These are phyloP conservation scores for Odocoileus hemionus DNA, from an alignment of 2,113 vertebrate genomes.

Conservation along the genomic window DNA sequence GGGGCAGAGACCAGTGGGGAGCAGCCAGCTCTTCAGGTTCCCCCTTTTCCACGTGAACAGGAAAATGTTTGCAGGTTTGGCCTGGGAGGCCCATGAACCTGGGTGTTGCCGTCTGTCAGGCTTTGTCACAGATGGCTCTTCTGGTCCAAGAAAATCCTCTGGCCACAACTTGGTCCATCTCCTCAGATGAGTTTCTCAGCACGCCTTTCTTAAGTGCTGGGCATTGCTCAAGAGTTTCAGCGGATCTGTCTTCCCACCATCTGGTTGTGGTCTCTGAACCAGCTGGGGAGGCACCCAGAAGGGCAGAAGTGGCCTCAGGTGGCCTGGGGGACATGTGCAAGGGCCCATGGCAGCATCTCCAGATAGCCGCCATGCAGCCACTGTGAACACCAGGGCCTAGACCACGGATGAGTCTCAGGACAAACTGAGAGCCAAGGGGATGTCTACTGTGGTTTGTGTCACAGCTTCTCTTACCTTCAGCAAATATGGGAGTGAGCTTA, in stretches of 20 bases:
- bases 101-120: not conserved
- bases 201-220: not conserved
- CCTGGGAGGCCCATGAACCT: slow-evolving; percentile 25
- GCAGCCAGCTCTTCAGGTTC: not conserved
- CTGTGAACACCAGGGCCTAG: not conserved
- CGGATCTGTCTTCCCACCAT: not conserved
- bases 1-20: not conserved
- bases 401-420: not conserved
- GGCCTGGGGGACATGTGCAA: not conserved
- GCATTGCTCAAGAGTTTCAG: not conserved
- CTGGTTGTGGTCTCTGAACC: slow-evolving; percentile 26
- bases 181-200: not conserved
- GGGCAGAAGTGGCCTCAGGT: not conserved
- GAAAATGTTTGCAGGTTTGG: not conserved
- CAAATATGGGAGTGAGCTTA: not conserved
- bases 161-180: not conserved
- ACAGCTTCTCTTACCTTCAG: not conserved
- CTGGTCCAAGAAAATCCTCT: not conserved
- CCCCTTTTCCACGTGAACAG: not conserved
- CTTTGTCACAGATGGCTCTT: slow-evolving; percentile 17
- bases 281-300: not conserved
- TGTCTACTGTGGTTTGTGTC: not conserved
- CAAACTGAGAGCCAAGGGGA: not conserved
- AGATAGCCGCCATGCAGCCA: not conserved
- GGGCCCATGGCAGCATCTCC: rapidly evolving